phyloP scores from a whole-genome alignment of 1,140 invertebrate genomes.

The Listronotus oregonensis region DNA sequence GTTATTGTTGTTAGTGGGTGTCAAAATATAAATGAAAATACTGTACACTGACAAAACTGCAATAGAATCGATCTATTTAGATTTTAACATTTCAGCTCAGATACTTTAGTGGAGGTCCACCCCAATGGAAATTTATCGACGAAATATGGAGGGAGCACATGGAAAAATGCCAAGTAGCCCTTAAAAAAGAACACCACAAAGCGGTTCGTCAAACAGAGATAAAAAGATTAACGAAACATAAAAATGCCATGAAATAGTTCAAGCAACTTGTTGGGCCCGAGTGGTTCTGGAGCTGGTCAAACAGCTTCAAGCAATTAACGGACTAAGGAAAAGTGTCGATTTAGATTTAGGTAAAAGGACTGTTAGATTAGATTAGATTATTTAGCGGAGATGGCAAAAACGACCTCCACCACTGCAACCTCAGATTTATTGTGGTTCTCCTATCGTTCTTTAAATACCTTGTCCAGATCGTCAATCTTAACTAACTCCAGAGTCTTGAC shows the following conservation, averaged over 20 bases:
- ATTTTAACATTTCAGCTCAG: slow-evolving; percentile 29
- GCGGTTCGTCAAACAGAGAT: slow-evolving; percentile 10
- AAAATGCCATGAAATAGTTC: slow-evolving; percentile 11
- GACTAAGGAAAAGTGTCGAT: slow-evolving; percentile 34
- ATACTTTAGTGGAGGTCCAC: slow-evolving; percentile 37
- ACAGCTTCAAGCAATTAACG: slow-evolving; percentile 45
- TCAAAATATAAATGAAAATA: too few relatives aligned
- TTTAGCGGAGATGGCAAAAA: too few relatives aligned
- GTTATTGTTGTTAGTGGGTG: too few relatives aligned
- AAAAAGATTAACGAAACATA: slow-evolving; percentile 3
- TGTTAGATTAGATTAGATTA: too few relatives aligned
- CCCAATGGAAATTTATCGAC: slow-evolving; percentile 44
- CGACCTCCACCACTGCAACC: too few relatives aligned
- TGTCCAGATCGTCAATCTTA: too few relatives aligned
- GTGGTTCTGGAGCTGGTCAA: slow-evolving; percentile 52
- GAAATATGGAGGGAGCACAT: slow-evolving; percentile 40
- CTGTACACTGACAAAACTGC: too few relatives aligned
- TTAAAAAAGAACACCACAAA: slow-evolving; percentile 30
- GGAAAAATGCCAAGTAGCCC: slow-evolving; percentile 27
- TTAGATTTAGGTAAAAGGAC: slow-evolving; percentile 4
- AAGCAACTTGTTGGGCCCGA: slow-evolving; percentile 44
- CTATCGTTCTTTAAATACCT: too few relatives aligned
- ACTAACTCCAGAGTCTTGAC: too few relatives aligned
- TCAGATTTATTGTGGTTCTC: too few relatives aligned
- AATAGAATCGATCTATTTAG: too few relatives aligned